Base-by-base conservation (phyloP, 1,140 invertebrate genomes). In the Pristionchus pacificus region DNA sequence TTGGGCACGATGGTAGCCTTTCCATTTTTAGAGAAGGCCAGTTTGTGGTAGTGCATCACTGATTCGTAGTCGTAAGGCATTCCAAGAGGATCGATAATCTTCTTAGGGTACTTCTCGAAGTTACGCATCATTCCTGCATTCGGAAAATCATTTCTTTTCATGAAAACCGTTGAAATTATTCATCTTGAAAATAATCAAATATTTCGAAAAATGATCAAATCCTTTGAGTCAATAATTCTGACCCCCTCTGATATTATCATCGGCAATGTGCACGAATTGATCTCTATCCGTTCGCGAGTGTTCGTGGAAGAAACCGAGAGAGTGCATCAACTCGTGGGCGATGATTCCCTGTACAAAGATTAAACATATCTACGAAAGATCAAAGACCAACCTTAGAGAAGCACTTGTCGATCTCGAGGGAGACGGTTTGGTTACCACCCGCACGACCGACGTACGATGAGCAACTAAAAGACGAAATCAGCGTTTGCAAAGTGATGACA, bases 11-110 rank as follows among this genome's bases (percentile, higher is more conserved):
- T 38, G 19, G 38, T 49, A 19, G 49, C 30, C 60, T 72, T 77
- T 60, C 81, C 81, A 65, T 83, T 83, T 33, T 71, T 63, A 1
- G 81, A 83, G 66, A 83, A 83, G 32, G 81, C 81, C 63, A 83
- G 68, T 64, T 84, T 83, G 64, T 83, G 81, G 32, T 83, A 83
- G 64, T 83, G 81, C 81, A 83, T 83, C 2, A 81, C 76, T 27
- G 73, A 75, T 59, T 77, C 78, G 62, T 81, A 81, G 70, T 84
- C 81, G 63, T 83, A 83, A 1, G 82, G 80, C 80, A 84, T 84
- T 60, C 74, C 81, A 24, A 83, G 67, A 14, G 81, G 77, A 68
- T 83, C 81, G 27, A 83, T 83, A 30, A 83, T 82, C 72, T 83
- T 83, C 30, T 74, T 57, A n/a, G 81, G 82, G 63, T 83, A 83